Conservation (phyloP, 2,113 vertebrate genomes). For the Ptychochromis oligacanthus region DNA sequence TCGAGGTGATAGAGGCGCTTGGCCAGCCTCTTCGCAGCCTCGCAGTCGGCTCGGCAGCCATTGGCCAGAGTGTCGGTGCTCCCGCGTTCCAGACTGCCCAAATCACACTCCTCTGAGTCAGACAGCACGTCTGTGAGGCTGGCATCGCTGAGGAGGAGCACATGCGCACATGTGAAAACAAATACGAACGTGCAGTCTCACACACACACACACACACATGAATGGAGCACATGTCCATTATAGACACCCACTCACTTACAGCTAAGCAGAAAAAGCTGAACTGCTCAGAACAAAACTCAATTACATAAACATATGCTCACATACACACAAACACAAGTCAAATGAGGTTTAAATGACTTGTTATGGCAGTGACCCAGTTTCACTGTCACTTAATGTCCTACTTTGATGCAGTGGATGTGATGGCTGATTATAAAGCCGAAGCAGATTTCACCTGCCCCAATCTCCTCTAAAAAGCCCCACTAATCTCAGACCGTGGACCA, state of each 20-base stretch:
- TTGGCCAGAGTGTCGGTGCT: conserved; percentile 92
- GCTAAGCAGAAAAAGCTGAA: conserved; percentile 13
- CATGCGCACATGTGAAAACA: conserved; percentile 27
- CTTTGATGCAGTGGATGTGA: conserved; percentile 24
- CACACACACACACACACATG: conserved; percentile 51
- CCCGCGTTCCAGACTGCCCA: conserved; percentile 90
- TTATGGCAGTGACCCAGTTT: conserved; percentile 43
- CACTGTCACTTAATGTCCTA: conserved; percentile 19
- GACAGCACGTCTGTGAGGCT: conserved; percentile 89
- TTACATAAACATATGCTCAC: conserved; percentile 34
- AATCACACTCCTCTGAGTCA: conserved; percentile 90
- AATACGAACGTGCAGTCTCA: not conserved
- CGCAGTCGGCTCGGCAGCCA: conserved; percentile 87
- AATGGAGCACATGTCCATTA: conserved; percentile 32
- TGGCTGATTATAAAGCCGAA: conserved; percentile 13
- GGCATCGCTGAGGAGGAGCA: conserved; percentile 81
- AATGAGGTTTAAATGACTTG: conserved; percentile 30
- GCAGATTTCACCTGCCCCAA: conserved; percentile 25
- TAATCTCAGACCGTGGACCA: conserved; percentile 40
- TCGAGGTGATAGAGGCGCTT: conserved; percentile 93
- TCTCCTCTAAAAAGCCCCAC: conserved; percentile 18
- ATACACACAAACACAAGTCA: conserved; percentile 24
- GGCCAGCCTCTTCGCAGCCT: conserved; percentile 91
- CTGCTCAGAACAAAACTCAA: conserved; percentile 26
- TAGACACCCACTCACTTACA: conserved; percentile 13